Base-by-base conservation (phyloP, 2,797 vertebrate genomes). In the Otolemur crassicaudatus region DNA sequence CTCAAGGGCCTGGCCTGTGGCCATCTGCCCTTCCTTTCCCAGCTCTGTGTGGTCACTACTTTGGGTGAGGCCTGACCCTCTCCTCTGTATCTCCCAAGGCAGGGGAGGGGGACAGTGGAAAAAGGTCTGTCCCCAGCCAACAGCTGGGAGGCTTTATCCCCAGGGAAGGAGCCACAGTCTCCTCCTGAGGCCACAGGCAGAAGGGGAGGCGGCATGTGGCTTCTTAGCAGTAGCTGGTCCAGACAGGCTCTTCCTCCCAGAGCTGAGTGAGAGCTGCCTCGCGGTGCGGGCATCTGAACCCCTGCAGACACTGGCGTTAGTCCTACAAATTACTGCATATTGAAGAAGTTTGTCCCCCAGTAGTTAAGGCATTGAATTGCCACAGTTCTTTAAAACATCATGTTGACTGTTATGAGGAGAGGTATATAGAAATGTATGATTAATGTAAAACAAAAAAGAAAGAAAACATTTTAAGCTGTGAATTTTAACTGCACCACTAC, bases 221-320 rank as follows among this genome's bases (percentile, higher is more conserved):
- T 63, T 53, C 65, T 70, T 43, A 60, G 83, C 12, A 75, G 91
- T 90, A 85, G 93, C 84, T 95, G 94, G 93, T 31, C 72, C 95
- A 13, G 61, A 69, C 60, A 65, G 87, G 20, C 60, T 83, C 70
- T 14, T 17, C 27, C 19, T 94, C 81, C 69, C 61, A 79, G 86
- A 72, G 46, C 69, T 43, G 85, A 25, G 2, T 40, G 84, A 75
- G 56, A 3, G 34, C 72, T 94, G 82, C 63, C 77, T 63, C 12
- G 25, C 0, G 7, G 19, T 73, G 37, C 63, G 92, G 79, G 56
- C 20, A 37, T 8, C 61, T 9, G 49, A 40, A 82, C 70, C 77
- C 81, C 3, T 69, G 53, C 56, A 80, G 56, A 49, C 60, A 31
- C 85, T 73, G 81, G 46, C 69, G 79, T 87, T 14, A 37, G 53